phyloP scores from a whole-genome alignment of 2,888 invertebrate species.

The Litoditis marina region DNA sequence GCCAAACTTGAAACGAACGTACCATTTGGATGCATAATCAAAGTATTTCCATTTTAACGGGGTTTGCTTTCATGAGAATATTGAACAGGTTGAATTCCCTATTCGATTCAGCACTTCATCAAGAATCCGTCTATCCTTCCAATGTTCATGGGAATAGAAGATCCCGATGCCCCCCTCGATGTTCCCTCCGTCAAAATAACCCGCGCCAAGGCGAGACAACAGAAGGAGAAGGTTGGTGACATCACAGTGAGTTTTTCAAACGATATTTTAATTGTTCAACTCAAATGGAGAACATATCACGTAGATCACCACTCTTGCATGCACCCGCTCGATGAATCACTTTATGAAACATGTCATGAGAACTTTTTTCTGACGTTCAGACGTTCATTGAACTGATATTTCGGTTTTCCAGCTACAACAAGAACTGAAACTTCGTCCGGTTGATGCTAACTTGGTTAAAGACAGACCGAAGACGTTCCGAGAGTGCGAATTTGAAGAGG shows the following conservation, averaged over 20 bases:
- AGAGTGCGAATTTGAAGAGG: neutral
- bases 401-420: neutral
- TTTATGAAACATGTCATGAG: no score
- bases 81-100: neutral
- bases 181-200: slow-evolving; percentile 2
- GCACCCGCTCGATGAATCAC: no score
- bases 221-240: no score
- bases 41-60: no score
- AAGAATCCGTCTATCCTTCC: slow-evolving; percentile 5
- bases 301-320: no score
- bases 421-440: neutral
- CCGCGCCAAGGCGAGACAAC: neutral
- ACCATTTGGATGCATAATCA: no score
- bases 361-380: no score
- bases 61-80: no score
- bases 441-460: neutral
- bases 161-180: neutral
- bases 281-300: no score
- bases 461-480: neutral
- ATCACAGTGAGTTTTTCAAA: no score
- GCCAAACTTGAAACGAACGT: no score
- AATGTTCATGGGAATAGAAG: slow-evolving; percentile 6
- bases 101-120: slow-evolving; percentile 11
- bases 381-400: no score
- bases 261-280: neutral